Evolutionary conservation across 1,140 invertebrate species (phyloP).

Genomic region (Prorops nasuta): DNA sequence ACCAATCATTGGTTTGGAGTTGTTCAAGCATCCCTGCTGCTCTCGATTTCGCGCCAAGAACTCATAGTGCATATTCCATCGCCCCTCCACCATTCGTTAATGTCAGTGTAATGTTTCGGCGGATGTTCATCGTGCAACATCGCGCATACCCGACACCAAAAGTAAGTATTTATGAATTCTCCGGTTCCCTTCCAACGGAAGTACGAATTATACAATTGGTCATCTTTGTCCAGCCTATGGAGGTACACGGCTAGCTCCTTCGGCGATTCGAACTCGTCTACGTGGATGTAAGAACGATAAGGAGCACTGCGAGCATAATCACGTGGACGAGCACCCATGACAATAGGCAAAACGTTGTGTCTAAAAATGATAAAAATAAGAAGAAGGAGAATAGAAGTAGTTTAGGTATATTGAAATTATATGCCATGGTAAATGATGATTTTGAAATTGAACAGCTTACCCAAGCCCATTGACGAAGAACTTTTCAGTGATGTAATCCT

Average conservation of each 20-base stretch:
- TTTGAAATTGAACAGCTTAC: conserved; percentile 54
- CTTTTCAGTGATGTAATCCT: conserved; percentile 96
- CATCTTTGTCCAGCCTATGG: conserved; percentile 79
- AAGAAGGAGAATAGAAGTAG: conserved; percentile 8
- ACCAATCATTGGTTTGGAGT: too few species aligned
- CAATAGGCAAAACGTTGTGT: conserved; percentile 86
- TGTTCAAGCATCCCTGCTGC: too few species aligned
- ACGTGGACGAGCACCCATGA: conserved; percentile 89
- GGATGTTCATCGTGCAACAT: conserved; percentile 77
- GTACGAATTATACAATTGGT: conserved; percentile 88
- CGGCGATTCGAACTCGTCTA: conserved; percentile 88
- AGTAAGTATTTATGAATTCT: conserved; percentile 92
- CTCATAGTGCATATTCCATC: conserved; percentile 67
- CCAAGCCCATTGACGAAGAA: conserved; percentile 91
- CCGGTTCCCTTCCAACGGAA: conserved; percentile 89
- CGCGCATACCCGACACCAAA: conserved; percentile 93
- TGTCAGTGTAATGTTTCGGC: conserved; percentile 71
- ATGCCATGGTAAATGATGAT: not conserved
- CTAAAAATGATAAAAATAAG: conserved; percentile 54
- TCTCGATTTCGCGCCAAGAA: conserved; percentile 65
- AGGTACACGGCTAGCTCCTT: conserved; percentile 83
- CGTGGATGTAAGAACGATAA: conserved; percentile 86
- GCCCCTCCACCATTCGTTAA: conserved; percentile 86
- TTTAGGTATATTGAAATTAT: not conserved
- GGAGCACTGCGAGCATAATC: conserved; percentile 88